These are phyloP conservation scores for Coenobita brevimanus DNA, from an alignment of 1,140 invertebrate species.

Conservation along the genomic window DNA sequence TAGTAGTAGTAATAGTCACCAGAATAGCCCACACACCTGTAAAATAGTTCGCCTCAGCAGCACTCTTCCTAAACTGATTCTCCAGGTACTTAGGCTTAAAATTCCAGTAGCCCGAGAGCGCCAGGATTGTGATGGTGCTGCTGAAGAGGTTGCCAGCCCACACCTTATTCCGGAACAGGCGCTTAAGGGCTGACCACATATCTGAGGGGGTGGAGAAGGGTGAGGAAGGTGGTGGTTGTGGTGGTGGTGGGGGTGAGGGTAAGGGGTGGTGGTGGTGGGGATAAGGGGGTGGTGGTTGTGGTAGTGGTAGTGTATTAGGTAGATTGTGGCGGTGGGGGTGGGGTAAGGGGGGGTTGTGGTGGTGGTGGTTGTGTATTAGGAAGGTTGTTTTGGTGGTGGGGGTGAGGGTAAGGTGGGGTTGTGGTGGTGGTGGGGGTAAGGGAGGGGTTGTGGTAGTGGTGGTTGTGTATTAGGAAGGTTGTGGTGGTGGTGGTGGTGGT, in stretches of 20 bases:
- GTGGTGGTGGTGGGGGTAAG: no score
- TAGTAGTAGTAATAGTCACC: no score
- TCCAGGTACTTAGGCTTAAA: constrained; percentile 73
- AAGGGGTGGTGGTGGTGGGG: no score
- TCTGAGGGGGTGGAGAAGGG: constrained; percentile 6
- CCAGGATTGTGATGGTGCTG: constrained; percentile 69
- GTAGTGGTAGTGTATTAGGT: no score
- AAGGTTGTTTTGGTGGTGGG: no score
- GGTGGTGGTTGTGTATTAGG: no score
- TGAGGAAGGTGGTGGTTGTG: neutral
- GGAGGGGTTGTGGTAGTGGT: no score
- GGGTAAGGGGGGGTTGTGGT: no score
- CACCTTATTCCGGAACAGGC: constrained; percentile 70
- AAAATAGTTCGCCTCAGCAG: constrained; percentile 70
- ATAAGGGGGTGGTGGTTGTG: no score
- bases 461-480: no score
- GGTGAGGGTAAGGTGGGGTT: no score
- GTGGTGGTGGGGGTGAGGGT: neutral
- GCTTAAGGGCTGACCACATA: constrained; percentile 5
- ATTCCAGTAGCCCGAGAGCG: constrained; percentile 71
- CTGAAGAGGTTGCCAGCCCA: constrained; percentile 70
- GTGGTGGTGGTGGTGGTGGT: neutral
- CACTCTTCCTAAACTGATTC: constrained; percentile 72
- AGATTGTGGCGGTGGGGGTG: no score
- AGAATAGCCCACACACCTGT: constrained; percentile 8